Evolutionary conservation across 2,797 vertebrate species (phyloP), one percentile per base, ranked within the genome.

Genomic region (Phataginus tetradactyla): DNA sequence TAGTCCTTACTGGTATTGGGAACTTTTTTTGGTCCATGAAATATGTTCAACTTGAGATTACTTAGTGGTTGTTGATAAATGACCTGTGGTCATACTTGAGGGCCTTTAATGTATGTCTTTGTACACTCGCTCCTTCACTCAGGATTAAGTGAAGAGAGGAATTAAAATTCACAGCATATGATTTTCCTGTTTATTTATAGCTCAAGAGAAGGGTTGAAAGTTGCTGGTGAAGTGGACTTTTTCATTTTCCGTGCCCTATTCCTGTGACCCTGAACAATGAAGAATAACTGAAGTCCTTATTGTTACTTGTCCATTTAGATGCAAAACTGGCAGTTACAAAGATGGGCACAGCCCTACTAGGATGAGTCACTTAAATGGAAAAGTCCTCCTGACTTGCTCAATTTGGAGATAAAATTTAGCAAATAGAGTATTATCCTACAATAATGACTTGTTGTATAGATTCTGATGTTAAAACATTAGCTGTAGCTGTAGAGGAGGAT

Each of bases 211-310:
- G 92, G 10, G 21, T 69, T 77, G 29, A 91, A 94, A 94, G 34
- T 80, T 88, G 64, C 7, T 11, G 27, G 4, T 75, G 39, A 89
- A 84, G 55, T 87, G 37, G 7, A 63, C 45, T 71, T 66, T 96
- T 97, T 93, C 42, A 51, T 91, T 93, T 96, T 81, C 39, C 12
- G 9, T 95, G 25, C 80, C 21, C 25, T 96, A 37, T 77, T 83
- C 23, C 17, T 75, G 2, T 68, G 95, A 75, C 57, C 20, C 37
- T 61, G 29, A 80, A 71, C 95, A 63, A 95, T 51, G 1, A 42
- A 84, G 42, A 84, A 64, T 93, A 32, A 69, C 57, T 90, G 4
- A 64, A 57, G 90, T 68, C 12, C 7, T 91, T 90, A 27, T 78
- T 89, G 20, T 79, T 96, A 57, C 4, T 49, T 92, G 68, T 39